Conservation (phyloP, 2,797 vertebrate species). For the Lacerta bilineata region DNA sequence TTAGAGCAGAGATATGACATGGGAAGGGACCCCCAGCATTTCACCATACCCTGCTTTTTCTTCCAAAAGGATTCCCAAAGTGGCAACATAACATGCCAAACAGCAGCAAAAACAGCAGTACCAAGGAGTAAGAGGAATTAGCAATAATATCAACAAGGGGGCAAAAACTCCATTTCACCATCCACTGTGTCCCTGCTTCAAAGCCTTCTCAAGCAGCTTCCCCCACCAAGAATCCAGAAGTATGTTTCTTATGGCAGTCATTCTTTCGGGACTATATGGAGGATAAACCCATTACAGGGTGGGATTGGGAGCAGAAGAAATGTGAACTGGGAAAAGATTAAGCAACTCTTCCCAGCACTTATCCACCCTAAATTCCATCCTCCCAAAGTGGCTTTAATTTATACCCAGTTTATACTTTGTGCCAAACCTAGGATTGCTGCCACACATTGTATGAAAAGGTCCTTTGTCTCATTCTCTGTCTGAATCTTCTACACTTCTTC, state of each 20-base stretch:
- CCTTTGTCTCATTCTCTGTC: not conserved
- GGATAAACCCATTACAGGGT: not conserved
- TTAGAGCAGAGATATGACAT: not conserved
- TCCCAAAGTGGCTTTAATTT: not conserved
- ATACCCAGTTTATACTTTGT: not conserved
- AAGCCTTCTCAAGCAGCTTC: conserved; percentile 2
- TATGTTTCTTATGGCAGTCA: not conserved
- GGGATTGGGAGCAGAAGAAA: not conserved
- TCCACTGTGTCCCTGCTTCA: not conserved
- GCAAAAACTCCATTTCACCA: not conserved
- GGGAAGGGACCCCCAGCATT: not conserved
- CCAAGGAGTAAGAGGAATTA: no score
- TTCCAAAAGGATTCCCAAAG: not conserved
- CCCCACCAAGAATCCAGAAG: conserved; percentile 5
- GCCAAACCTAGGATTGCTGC: not conserved
- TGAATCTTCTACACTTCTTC: not conserved
- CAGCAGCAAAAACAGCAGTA: conserved; percentile 21
- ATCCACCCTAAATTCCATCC: not conserved
- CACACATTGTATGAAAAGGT: no score
- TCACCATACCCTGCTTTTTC: not conserved
- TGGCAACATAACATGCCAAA: not conserved
- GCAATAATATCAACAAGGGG: not conserved
- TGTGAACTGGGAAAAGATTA: not conserved
- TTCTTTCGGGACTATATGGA: not conserved
- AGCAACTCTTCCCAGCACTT: not conserved